phyloP scores from a whole-genome alignment of 2,113 vertebrate species.

The Calcarius ornatus region DNA sequence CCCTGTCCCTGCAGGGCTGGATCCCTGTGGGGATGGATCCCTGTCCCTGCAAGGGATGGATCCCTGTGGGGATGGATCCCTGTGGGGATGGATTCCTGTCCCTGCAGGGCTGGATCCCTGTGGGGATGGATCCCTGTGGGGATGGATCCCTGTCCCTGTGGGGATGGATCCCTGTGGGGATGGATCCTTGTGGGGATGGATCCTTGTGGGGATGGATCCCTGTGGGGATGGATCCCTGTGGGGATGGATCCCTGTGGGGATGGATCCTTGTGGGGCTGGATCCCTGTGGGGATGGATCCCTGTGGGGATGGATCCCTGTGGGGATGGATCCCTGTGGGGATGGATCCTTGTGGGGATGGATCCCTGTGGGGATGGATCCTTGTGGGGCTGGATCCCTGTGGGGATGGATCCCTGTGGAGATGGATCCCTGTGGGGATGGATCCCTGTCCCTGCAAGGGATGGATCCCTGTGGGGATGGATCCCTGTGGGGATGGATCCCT shows the following conservation, averaged over 20 bases:
- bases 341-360: not conserved
- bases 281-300: not conserved
- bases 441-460: not conserved
- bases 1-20: not conserved
- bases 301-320: too few species aligned
- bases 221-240: too few species aligned
- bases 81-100: not conserved
- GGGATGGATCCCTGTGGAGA: not conserved
- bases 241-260: not conserved
- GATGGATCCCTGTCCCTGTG: too few species aligned
- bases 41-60: not conserved
- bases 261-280: too few species aligned
- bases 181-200: too few species aligned
- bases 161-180: too few species aligned
- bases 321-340: not conserved
- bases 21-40: not conserved
- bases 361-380: not conserved
- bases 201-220: too few species aligned
- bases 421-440: not conserved
- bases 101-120: not conserved
- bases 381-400: not conserved
- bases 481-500: not conserved
- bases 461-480: not conserved
- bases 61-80: not conserved
- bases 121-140: not conserved